Evolutionary conservation across 2,113 vertebrate species (phyloP).

Genomic region (Bufo bufo): DNA sequence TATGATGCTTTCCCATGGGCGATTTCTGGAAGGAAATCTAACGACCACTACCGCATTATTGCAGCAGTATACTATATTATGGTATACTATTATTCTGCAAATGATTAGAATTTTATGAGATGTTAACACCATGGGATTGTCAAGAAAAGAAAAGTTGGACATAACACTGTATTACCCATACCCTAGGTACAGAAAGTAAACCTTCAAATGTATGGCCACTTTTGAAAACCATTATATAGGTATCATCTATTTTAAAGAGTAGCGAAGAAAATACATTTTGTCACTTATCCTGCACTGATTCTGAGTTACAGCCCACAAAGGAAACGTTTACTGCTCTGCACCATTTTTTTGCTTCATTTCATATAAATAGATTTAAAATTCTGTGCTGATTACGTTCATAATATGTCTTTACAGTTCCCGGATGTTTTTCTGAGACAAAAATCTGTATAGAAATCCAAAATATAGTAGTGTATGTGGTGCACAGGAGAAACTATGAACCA

Average conservation of each 20-base stretch:
- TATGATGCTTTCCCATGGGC: conserved; percentile 26
- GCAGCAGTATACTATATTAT: neutral
- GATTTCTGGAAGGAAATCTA: neutral
- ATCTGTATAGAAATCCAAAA: too few species aligned
- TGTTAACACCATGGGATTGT: neutral
- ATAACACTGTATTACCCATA: neutral
- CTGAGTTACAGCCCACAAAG: neutral
- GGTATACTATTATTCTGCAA: neutral
- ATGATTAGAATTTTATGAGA: neutral
- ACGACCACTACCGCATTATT: neutral
- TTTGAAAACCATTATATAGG: neutral
- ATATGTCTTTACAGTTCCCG: too few species aligned
- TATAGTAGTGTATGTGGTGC: too few species aligned
- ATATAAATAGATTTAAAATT: too few species aligned
- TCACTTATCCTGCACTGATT: neutral
- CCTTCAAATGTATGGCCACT: neutral
- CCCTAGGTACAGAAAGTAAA: neutral
- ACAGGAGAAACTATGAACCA: too few species aligned
- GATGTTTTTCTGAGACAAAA: too few species aligned
- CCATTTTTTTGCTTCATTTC: too few species aligned
- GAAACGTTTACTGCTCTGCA: too few species aligned
- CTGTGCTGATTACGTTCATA: too few species aligned
- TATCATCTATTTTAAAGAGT: neutral
- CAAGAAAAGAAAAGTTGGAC: neutral
- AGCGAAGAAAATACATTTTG: neutral